Base-by-base conservation (phyloP, 2,888 invertebrate genomes). In the Sarcophaga rosellei region DNA sequence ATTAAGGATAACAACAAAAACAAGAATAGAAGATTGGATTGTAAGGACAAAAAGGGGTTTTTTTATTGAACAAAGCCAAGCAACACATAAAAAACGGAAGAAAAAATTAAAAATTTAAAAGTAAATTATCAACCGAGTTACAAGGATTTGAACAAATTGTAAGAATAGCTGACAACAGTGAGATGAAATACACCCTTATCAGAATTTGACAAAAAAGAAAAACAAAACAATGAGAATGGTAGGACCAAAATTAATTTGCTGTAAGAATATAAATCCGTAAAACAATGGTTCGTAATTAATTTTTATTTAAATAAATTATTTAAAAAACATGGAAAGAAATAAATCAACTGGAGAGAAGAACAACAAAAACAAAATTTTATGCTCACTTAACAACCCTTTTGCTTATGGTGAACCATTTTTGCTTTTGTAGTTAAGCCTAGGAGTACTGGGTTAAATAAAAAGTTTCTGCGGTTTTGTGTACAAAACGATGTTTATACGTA, bases 201-300 rank as follows among this genome's bases (percentile, higher is more conserved):
- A 53, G 53, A 53, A 53, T 15, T 47, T 15, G 4, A 53, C 3
- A 53, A 53, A 4, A 53, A 53, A 53, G 3, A 53, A 53, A 15
- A 47, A 47, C 15, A 15, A 11, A 0, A 15, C 15, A 47, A 47
- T 17, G 10, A 1, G 5, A 53, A 17, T 3, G 17, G 53, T 15
- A 53, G 12, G 0, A 53, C 53, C 12, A 5, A 12, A 53, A 53
- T 53, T 53, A 53, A 53, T 53, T 12, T 53, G 17, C 47, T 53
- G 53, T 53, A 53, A 53, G 17, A 10, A 53, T 17, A 53, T 4
- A 53, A 53, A 53, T 53, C 4, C 17, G 12, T 44, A 21, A 62
- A 75, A 75, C 21, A 69, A 69, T 62, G 21, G 75, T n/a, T 21
- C 63, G 23, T 75, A 69, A 75, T 70, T 76, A 75, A 81, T 76